Conservation (phyloP, 2,113 vertebrate genomes). For the Trichomycterus rosablanca region DNA sequence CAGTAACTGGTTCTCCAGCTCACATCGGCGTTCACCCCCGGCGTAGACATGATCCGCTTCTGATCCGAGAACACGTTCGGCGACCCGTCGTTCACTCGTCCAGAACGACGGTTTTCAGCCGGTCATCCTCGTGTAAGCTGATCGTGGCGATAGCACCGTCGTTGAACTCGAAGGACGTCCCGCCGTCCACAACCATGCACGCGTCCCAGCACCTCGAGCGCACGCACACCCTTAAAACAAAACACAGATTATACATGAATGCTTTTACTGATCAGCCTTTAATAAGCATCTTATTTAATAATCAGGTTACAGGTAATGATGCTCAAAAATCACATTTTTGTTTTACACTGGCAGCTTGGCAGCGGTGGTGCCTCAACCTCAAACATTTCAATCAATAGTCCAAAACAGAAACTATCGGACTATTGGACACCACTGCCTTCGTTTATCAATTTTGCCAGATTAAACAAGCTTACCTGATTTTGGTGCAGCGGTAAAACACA, state of each 20-base stretch:
- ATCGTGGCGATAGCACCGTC: slow-evolving; percentile 93
- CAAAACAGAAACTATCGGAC: too few species aligned
- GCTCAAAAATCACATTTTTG: too few species aligned
- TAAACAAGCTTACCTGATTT: too few species aligned
- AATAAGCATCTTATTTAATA: too few species aligned
- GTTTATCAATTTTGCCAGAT: too few species aligned
- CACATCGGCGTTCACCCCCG: neutral
- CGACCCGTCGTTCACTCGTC: slow-evolving; percentile 62
- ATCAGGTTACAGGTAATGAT: too few species aligned
- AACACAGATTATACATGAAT: neutral
- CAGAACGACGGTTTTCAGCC: slow-evolving; percentile 84
- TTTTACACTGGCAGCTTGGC: too few species aligned
- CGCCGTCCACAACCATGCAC: slow-evolving; percentile 96
- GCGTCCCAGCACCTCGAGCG: slow-evolving; percentile 96
- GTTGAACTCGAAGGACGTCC: slow-evolving; percentile 95
- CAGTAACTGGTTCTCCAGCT: neutral
- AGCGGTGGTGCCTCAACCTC: too few species aligned
- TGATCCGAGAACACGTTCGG: neutral
- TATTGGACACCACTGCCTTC: too few species aligned
- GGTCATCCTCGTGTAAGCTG: slow-evolving; percentile 79
- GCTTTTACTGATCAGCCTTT: too few species aligned
- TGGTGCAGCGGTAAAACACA: too few species aligned
- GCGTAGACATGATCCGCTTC: neutral
- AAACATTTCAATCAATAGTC: too few species aligned
- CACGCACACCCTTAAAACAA: slow-evolving; percentile 76